Percentiles rank a stretch among this genome's conserved stretches.
Evolutionary conservation across 2,113 vertebrate species (phyloP).

Genomic region (Coregonus clupeaformis): DNA sequence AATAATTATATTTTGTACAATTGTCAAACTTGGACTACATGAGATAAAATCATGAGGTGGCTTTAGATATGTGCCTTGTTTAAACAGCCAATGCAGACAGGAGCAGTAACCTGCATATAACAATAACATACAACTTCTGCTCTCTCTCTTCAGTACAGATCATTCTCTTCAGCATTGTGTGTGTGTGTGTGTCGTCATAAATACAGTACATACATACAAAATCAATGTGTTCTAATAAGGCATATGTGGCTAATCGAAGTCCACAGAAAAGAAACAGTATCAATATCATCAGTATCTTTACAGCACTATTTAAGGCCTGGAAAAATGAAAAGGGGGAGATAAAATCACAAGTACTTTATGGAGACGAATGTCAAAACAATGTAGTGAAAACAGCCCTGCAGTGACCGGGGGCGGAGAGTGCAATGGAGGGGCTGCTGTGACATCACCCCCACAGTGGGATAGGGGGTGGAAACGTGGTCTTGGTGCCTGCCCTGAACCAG

Average conservation of each 20-base stretch:
- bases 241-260: slow-evolving; percentile 64
- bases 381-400: too few relatives aligned
- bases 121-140: slow-evolving; percentile 23
- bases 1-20: slow-evolving; percentile 57
- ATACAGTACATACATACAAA: slow-evolving; percentile 54
- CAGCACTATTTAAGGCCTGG: slow-evolving; percentile 55
- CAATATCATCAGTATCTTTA: slow-evolving; percentile 26
- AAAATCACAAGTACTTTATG: too few relatives aligned
- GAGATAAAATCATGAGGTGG: slow-evolving; percentile 27
- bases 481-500: not conserved
- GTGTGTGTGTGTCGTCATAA: slow-evolving; percentile 44
- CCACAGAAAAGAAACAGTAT: slow-evolving; percentile 34
- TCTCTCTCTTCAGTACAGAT: not conserved
- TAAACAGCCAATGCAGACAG: slow-evolving; percentile 28
- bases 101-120: slow-evolving; percentile 57
- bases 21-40: slow-evolving; percentile 55
- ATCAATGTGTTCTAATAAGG: slow-evolving; percentile 66
- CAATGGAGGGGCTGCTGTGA: not conserved
- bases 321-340: not conserved
- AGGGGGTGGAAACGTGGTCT: not conserved
- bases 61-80: slow-evolving; percentile 8
- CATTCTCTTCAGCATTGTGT: too few relatives aligned
- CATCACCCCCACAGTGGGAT: not conserved
- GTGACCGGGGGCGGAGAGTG: not conserved
- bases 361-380: too few relatives aligned